phyloP scores from a whole-genome alignment of 2,888 invertebrate genomes.

The Hirtodrosophila alboralis region DNA sequence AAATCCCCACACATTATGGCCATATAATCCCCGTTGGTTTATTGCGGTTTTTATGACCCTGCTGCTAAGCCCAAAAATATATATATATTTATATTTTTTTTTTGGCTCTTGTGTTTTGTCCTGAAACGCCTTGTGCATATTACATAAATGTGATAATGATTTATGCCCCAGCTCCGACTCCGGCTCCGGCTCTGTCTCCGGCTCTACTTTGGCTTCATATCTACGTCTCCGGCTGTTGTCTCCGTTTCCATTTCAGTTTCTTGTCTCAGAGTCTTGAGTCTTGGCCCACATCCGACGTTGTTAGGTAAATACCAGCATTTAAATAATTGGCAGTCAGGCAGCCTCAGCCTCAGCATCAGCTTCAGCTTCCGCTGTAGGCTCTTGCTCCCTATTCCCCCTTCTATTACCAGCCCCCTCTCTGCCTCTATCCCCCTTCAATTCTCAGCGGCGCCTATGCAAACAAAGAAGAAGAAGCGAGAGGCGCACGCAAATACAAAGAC shows the following conservation, averaged over 20 bases:
- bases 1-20: conserved; percentile 70
- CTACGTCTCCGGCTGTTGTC: conserved; percentile 6
- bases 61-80: conserved; percentile 38
- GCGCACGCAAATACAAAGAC: conserved; percentile 64
- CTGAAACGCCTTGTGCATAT: conserved; percentile 59
- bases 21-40: conserved; percentile 77
- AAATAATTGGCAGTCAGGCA: conserved; percentile 72
- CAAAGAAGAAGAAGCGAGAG: conserved; percentile 59
- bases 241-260: background rate
- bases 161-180: conserved; percentile 51
- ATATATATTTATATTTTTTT: no score
- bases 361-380: conserved; percentile 68
- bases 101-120: conserved; percentile 26
- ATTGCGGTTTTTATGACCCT: conserved; percentile 72
- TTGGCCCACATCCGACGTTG: conserved; percentile 74
- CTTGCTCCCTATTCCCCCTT: conserved; percentile 1
- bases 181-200: conserved; percentile 8
- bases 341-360: no score
- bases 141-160: conserved; percentile 78
- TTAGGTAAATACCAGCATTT: conserved; percentile 77
- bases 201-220: no score
- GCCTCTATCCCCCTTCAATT: background rate
- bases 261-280: conserved; percentile 21
- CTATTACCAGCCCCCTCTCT: background rate
- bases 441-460: conserved; percentile 51